phyloP scores from a whole-genome alignment of 2,888 invertebrate species.

The Ichneumon xanthorius region DNA sequence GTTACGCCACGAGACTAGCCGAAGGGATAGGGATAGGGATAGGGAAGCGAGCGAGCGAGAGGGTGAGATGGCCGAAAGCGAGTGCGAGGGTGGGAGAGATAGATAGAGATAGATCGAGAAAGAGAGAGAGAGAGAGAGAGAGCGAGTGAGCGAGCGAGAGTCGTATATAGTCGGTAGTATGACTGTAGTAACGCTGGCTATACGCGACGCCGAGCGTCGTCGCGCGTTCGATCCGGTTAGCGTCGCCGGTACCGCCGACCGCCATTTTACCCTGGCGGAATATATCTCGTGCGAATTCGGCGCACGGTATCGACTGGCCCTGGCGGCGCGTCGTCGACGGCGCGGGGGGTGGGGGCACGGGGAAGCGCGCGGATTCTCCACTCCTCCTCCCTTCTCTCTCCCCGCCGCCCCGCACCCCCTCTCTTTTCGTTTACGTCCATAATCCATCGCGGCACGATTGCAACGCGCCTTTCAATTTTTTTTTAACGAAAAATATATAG shows the following conservation, averaged over 20 bases:
- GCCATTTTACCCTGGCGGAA: constrained; percentile 81
- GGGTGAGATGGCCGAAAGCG: constrained; percentile 33
- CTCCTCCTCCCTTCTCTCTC: constrained; percentile 27
- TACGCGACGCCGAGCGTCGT: constrained; percentile 54
- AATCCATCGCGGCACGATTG: constrained; percentile 61
- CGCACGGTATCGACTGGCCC: constrained; percentile 80
- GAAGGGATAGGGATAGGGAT: constrained; percentile 64
- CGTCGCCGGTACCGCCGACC: constrained; percentile 71
- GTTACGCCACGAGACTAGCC: constrained; percentile 68
- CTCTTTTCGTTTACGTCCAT: constrained; percentile 60
- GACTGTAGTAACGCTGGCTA: constrained; percentile 56
- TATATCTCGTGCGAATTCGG: constrained; percentile 79
- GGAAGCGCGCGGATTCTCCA: constrained; percentile 70
- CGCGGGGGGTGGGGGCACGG: constrained; percentile 69
- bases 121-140: too few relatives aligned
- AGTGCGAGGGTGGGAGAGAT: constrained; percentile 57
- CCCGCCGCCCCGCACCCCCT: constrained; percentile 40
- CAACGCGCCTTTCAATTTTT: constrained; percentile 50
- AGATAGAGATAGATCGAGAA: constrained; percentile 3
- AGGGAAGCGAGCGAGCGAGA: constrained; percentile 53
- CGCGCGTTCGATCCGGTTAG: constrained; percentile 55
- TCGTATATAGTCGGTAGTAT: constrained; percentile 13
- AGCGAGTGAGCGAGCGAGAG: constrained; percentile 11
- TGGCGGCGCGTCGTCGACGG: constrained; percentile 61
- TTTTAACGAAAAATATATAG: not conserved